Evolutionary conservation across 2,113 vertebrate species (phyloP).

Genomic region (Chitala chitala): DNA sequence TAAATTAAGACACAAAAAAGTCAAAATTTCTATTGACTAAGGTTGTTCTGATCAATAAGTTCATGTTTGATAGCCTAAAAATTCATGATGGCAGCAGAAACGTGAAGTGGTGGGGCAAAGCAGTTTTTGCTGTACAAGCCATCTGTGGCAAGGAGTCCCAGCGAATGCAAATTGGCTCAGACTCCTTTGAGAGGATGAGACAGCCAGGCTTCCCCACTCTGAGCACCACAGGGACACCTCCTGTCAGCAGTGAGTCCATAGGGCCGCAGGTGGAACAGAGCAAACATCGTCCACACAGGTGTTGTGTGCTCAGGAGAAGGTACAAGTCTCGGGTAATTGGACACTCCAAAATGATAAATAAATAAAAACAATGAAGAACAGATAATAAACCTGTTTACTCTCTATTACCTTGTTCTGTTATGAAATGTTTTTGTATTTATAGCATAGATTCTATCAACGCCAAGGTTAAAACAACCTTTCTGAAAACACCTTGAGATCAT

Average conservation of each 20-base stretch:
- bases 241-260: no score
- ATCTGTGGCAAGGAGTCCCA: background rate
- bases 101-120: background rate
- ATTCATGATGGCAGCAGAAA: background rate
- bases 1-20: background rate
- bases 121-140: background rate
- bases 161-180: slow-evolving; percentile 6
- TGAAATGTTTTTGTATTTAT: background rate
- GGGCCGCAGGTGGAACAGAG: no score
- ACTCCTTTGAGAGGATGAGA: background rate
- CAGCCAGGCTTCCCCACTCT: no score
- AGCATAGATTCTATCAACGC: background rate
- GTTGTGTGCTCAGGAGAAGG: no score
- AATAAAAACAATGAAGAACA: background rate
- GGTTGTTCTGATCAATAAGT: background rate
- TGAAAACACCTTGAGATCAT: background rate
- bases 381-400: no score
- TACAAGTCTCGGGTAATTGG: background rate
- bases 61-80: background rate
- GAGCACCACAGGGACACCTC: no score
- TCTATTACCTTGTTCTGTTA: background rate
- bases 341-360: background rate
- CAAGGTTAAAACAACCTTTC: background rate
- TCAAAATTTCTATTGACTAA: background rate
- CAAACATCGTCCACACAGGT: no score